phyloP scores from a whole-genome alignment of 1,140 invertebrate genomes.

The Lucilia sericata region DNA sequence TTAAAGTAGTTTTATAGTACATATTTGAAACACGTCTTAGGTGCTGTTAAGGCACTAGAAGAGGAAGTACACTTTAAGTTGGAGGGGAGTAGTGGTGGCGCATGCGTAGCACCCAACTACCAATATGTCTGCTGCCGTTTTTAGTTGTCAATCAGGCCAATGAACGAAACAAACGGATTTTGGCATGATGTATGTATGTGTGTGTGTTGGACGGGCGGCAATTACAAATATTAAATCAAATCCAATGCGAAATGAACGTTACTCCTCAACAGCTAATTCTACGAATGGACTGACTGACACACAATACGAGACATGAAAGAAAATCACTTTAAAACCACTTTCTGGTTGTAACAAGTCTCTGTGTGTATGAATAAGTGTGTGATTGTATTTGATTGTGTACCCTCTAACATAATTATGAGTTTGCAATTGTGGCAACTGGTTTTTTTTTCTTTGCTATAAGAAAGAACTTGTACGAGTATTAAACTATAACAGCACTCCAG shows the following conservation, averaged over 20 bases:
- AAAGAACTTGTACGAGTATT: not conserved
- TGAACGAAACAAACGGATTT: slow-evolving; percentile 16
- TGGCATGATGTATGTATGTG: not conserved
- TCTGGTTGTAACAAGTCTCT: not conserved
- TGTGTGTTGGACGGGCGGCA: not conserved
- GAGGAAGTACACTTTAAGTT: not conserved
- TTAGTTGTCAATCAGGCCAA: slow-evolving; percentile 23
- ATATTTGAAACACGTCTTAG: too few species aligned
- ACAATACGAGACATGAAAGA: slow-evolving; percentile 2
- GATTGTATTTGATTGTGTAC: not conserved
- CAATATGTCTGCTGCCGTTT: slow-evolving; percentile 14
- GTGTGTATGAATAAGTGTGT: too few species aligned
- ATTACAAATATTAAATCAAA: not conserved
- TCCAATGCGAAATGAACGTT: not conserved
- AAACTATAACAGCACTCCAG: slow-evolving; percentile 18
- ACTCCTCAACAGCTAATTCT: not conserved
- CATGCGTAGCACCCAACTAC: not conserved
- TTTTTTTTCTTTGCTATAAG: too few species aligned
- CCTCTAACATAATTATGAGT: not conserved
- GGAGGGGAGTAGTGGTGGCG: not conserved
- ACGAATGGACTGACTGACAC: not conserved
- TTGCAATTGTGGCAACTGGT: slow-evolving; percentile 19
- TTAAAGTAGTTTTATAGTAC: too few species aligned
- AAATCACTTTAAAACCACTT: not conserved
- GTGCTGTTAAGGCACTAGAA: too few species aligned